These are phyloP conservation scores for Hirtodrosophila alboralis DNA, from an alignment of 2,888 invertebrate species.

Conservation along the genomic window DNA sequence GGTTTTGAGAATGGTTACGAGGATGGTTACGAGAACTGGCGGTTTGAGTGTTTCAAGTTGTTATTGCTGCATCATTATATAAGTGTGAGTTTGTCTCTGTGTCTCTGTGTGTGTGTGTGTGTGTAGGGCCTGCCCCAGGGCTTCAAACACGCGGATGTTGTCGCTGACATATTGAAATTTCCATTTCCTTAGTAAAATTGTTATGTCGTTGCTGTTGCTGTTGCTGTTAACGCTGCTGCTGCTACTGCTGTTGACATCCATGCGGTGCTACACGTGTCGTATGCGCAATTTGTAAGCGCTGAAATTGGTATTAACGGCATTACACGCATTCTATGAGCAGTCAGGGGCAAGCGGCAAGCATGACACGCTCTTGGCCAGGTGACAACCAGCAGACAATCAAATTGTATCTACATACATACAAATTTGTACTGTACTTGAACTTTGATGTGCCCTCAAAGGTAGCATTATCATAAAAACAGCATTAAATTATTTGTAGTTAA, in stretches of 20 bases:
- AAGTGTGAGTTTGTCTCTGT: too few relatives aligned
- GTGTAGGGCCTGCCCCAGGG: slow-evolving; percentile 12
- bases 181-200: slow-evolving; percentile 58
- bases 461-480: slow-evolving; percentile 21
- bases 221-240: slow-evolving; percentile 25
- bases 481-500: slow-evolving; percentile 22
- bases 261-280: slow-evolving; percentile 56
- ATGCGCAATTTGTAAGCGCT: slow-evolving; percentile 74
- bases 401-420: slow-evolving; percentile 15
- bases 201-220: slow-evolving; percentile 26
- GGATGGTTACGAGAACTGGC: too few relatives aligned
- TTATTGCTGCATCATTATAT: too few relatives aligned
- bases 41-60: slow-evolving; percentile 22
- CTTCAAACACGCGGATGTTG: slow-evolving; percentile 42
- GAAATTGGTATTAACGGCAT: slow-evolving; percentile 77
- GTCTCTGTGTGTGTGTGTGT: slow-evolving; percentile 6
- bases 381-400: slow-evolving; percentile 51
- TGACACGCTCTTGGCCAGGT: slow-evolving; percentile 44
- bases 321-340: slow-evolving; percentile 71
- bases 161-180: slow-evolving; percentile 73
- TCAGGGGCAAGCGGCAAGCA: slow-evolving; percentile 35
- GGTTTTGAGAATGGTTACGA: too few relatives aligned
- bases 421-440: not conserved
- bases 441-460: slow-evolving; percentile 32
- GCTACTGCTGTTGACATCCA: slow-evolving; percentile 14